Evolutionary conservation across 2,888 invertebrate genomes (phyloP).

Genomic region (Biston stratarius): DNA sequence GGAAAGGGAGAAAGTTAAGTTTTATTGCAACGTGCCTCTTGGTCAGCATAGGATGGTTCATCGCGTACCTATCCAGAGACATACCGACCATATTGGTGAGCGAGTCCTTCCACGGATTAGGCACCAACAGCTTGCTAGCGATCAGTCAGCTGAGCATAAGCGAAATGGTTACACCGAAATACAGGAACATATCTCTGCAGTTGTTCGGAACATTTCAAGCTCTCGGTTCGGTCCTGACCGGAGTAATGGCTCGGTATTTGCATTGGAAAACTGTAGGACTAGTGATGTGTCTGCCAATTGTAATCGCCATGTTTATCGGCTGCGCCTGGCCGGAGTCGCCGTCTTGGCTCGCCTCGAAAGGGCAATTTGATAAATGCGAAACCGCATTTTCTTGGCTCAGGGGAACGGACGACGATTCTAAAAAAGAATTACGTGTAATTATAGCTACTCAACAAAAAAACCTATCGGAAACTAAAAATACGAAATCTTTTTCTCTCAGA

Average conservation of each 20-base stretch:
- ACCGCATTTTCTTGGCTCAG: slow-evolving; percentile 19
- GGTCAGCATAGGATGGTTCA: slow-evolving; percentile 8
- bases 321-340: slow-evolving; percentile 26
- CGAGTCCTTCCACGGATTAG: slow-evolving; percentile 20
- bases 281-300: slow-evolving; percentile 25
- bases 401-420: slow-evolving; percentile 19
- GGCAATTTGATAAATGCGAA: slow-evolving; percentile 30
- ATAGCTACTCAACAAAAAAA: slow-evolving; percentile 17
- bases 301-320: slow-evolving; percentile 25
- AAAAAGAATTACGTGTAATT: slow-evolving; percentile 20
- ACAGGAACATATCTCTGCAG: slow-evolving; percentile 17
- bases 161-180: slow-evolving; percentile 23
- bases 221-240: slow-evolving; percentile 14
- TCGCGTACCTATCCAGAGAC: slow-evolving; percentile 8
- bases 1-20: slow-evolving; percentile 16
- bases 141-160: slow-evolving; percentile 25
- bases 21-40: slow-evolving; percentile 18
- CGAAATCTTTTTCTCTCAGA: neutral
- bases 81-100: slow-evolving; percentile 9
- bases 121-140: slow-evolving; percentile 22
- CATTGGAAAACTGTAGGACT: slow-evolving; percentile 24
- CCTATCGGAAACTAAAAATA: neutral
- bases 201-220: slow-evolving; percentile 16
- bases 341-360: slow-evolving; percentile 27
- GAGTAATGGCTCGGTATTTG: slow-evolving; percentile 20